These are phyloP conservation scores for Calonectris borealis DNA, from an alignment of 2,113 vertebrate species.

Conservation along the genomic window DNA sequence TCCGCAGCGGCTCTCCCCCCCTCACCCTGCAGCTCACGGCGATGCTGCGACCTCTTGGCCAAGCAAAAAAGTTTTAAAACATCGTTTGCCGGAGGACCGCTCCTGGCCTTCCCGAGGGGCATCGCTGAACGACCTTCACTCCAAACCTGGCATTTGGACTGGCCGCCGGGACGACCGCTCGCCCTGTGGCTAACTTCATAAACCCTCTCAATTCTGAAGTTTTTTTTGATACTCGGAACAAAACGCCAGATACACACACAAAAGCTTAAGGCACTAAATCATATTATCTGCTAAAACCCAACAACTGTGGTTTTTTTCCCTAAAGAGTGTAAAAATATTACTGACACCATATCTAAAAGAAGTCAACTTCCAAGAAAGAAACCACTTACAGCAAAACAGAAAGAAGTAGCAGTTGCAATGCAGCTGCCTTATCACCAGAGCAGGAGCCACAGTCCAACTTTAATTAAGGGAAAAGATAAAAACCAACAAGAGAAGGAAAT, in stretches of 20 bases:
- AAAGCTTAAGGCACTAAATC: neutral
- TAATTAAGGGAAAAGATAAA: neutral
- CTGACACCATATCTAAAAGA: neutral
- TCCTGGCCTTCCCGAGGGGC: neutral
- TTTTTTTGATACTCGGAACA: neutral
- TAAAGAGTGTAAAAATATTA: neutral
- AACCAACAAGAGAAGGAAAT: neutral
- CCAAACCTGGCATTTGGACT: neutral
- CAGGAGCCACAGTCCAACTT: neutral
- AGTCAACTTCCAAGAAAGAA: neutral
- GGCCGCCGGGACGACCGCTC: neutral
- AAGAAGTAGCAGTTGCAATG: neutral
- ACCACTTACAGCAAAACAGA: neutral
- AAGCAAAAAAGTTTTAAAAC: neutral
- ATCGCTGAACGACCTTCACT: accelerated
- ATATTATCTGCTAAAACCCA: neutral
- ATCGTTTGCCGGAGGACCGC: neutral
- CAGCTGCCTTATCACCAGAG: neutral
- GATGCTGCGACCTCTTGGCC: neutral
- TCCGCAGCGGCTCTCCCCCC: neutral
- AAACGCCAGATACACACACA: neutral
- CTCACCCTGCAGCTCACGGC: neutral
- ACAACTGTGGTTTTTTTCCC: neutral
- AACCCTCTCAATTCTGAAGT: neutral
- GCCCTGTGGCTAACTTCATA: neutral